Percentiles rank a stretch among this genome's conserved stretches.
phyloP scores from a whole-genome alignment of 2,888 invertebrate species.

The Augochlorella aurata region DNA sequence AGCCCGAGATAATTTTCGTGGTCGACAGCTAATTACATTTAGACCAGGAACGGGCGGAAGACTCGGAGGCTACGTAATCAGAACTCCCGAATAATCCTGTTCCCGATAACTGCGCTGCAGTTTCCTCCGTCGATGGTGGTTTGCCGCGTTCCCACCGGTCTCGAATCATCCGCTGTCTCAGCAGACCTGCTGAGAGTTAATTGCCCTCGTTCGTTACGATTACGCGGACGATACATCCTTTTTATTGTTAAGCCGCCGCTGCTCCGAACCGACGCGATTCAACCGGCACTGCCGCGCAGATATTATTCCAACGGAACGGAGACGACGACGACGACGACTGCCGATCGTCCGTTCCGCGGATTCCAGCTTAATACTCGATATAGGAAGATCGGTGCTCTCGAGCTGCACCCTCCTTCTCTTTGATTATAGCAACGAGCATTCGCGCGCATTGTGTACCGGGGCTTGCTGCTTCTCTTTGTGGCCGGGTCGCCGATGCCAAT shows the following conservation, averaged over 20 bases:
- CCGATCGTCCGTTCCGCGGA: not conserved
- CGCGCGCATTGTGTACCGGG: not conserved
- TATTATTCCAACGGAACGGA: not conserved
- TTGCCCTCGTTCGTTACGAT: slow-evolving; percentile 68
- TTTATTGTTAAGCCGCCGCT: slow-evolving; percentile 45
- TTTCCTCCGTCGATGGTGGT: slow-evolving; percentile 57
- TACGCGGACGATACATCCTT: slow-evolving; percentile 66
- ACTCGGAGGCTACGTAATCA: slow-evolving; percentile 70
- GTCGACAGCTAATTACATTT: slow-evolving; percentile 73
- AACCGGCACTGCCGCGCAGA: not conserved
- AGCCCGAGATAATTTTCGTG: slow-evolving; percentile 61
- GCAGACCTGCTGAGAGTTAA: slow-evolving; percentile 60
- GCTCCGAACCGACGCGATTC: not conserved
- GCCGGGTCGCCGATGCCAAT: slow-evolving; percentile 5
- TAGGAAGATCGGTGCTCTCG: slow-evolving; percentile 52
- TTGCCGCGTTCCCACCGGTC: slow-evolving; percentile 37
- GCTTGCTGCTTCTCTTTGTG: not conserved
- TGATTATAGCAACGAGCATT: slow-evolving; percentile 51
- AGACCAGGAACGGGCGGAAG: slow-evolving; percentile 66
- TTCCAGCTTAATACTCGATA: slow-evolving; percentile 48
- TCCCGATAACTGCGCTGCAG: slow-evolving; percentile 67
- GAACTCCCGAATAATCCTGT: slow-evolving; percentile 74
- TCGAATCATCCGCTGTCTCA: slow-evolving; percentile 59
- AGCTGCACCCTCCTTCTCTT: slow-evolving; percentile 36
- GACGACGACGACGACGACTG: not conserved